A percentile compares a stretch with the other conserved stretches of the same genome.
phyloP scores from a whole-genome alignment of 2,113 vertebrate species.

The Coryphaenoides rupestris region DNA sequence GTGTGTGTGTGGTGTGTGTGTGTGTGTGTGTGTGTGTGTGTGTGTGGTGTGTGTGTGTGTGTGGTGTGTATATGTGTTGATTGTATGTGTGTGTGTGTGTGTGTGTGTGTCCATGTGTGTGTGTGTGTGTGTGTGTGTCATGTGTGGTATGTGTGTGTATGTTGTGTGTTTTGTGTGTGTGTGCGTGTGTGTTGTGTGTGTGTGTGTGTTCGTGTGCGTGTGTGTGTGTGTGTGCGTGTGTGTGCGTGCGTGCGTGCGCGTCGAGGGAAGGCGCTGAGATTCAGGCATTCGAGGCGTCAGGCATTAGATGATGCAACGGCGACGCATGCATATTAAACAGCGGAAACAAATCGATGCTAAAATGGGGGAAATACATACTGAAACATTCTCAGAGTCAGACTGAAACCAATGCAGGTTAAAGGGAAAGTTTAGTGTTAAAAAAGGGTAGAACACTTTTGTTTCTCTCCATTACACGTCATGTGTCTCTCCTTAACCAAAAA shows the following conservation, averaged over 20 bases:
- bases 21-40: too few relatives aligned
- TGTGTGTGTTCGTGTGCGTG: neutral
- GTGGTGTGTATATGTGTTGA: too few relatives aligned
- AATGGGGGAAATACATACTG: constrained; percentile 4
- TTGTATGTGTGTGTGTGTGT: too few relatives aligned
- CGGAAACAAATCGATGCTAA: neutral
- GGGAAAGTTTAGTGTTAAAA: neutral
- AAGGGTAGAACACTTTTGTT: neutral
- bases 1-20: too few relatives aligned
- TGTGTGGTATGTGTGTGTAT: neutral
- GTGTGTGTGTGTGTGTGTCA: too few relatives aligned
- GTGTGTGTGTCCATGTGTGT: too few relatives aligned
- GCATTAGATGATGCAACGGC: neutral
- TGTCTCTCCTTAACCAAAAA: neutral
- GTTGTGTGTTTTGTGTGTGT: neutral
- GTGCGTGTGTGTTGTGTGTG: neutral
- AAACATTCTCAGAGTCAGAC: neutral
- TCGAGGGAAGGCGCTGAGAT: neutral
- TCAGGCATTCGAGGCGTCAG: neutral
- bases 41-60: too few relatives aligned
- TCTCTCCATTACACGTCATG: neutral
- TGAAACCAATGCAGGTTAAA: constrained; percentile 1
- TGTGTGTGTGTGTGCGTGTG: neutral
- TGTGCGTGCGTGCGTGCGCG: neutral
- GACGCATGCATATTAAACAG: constrained; percentile 1